These are phyloP conservation scores for Hemithea aestivaria DNA, from an alignment of 2,888 invertebrate species.

Conservation along the genomic window DNA sequence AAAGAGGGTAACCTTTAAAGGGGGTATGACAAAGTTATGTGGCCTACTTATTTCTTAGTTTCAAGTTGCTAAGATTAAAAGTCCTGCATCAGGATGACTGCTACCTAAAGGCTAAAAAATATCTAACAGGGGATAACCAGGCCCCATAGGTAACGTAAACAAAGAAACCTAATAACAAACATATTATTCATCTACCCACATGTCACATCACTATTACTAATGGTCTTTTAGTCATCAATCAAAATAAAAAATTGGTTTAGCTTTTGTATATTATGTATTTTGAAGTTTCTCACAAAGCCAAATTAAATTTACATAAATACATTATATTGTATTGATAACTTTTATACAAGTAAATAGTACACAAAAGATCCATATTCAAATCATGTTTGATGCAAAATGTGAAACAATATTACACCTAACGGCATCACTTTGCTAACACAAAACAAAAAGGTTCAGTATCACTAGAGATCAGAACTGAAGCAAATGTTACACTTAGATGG, in stretches of 20 bases:
- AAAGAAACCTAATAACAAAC: too few relatives aligned
- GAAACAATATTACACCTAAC: conserved; percentile 56
- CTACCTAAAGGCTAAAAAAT: too few relatives aligned
- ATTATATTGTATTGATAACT: conserved; percentile 64
- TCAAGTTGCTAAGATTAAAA: too few relatives aligned
- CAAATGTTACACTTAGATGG: conserved; percentile 46
- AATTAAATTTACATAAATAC: conserved; percentile 79
- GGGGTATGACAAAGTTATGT: too few relatives aligned
- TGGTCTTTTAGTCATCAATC: too few relatives aligned
- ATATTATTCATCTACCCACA: too few relatives aligned
- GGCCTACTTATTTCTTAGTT: too few relatives aligned
- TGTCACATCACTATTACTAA: too few relatives aligned
- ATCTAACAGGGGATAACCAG: too few relatives aligned
- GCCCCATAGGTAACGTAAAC: too few relatives aligned
- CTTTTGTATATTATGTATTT: conserved; percentile 78
- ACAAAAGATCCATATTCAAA: conserved; percentile 55
- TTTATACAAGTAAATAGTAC: conserved; percentile 76
- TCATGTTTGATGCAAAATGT: conserved; percentile 33
- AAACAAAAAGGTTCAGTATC: conserved; percentile 58
- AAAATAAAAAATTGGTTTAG: conserved; percentile 73
- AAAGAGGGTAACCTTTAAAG: too few relatives aligned
- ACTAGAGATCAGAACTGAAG: conserved; percentile 68
- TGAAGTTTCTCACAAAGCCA: conserved; percentile 78
- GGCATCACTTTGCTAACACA: conserved; percentile 52
- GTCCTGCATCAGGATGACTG: too few relatives aligned